Percentiles rank a stretch among this genome's conserved stretches.
Conservation (phyloP, 2,888 invertebrate genomes). For the Protophormia terraenovae region DNA sequence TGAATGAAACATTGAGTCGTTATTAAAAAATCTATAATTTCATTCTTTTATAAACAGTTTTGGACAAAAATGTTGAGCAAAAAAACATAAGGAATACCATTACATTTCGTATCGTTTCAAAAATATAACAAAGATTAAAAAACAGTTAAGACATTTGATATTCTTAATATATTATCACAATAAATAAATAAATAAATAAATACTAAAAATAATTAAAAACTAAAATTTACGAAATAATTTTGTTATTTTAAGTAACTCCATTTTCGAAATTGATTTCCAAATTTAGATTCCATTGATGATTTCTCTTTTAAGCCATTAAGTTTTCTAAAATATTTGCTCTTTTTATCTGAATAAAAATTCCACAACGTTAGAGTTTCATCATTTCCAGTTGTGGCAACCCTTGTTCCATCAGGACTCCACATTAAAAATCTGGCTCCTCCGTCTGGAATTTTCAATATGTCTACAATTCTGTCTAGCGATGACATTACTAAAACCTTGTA, state of each 20-base stretch:
- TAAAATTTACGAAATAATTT: background rate
- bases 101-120: too few relatives aligned
- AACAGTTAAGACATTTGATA: background rate
- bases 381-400: conserved; percentile 79
- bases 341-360: conserved; percentile 75
- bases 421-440: conserved; percentile 77
- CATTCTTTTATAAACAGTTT: too few relatives aligned
- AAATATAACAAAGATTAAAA: background rate
- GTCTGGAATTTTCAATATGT: conserved; percentile 75
- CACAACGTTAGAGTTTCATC: conserved; percentile 81
- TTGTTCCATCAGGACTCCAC: conserved; percentile 78
- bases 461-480: conserved; percentile 79
- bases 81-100: too few relatives aligned
- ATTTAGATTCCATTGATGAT: conserved; percentile 42
- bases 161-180: background rate
- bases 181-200: conserved; percentile 3
- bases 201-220: background rate
- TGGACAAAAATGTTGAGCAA: too few relatives aligned
- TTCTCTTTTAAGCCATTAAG: conserved; percentile 24
- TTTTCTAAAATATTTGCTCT: conserved; percentile 31
- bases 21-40: too few relatives aligned
- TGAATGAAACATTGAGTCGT: too few relatives aligned
- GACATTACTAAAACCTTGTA: conserved; percentile 78
- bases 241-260: conserved; percentile 67
- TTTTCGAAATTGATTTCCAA: conserved; percentile 67